These are phyloP conservation scores for Drosophila truncata DNA, from an alignment of 1,140 invertebrate genomes.

Conservation along the genomic window DNA sequence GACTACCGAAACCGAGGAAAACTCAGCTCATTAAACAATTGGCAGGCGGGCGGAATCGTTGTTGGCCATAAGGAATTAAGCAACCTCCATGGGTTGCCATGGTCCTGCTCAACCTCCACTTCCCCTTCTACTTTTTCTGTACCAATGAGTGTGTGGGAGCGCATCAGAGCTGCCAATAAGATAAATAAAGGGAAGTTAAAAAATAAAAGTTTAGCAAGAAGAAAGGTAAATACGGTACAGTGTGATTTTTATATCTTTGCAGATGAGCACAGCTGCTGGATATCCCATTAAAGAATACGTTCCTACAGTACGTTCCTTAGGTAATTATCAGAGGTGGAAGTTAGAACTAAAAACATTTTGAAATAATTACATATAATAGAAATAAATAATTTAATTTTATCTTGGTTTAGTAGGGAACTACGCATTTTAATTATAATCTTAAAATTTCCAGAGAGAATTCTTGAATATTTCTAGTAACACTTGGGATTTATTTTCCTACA, in stretches of 20 bases:
- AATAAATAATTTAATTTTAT: not conserved
- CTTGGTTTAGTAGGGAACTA: not conserved
- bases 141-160: conserved; percentile 3
- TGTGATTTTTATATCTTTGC: not conserved
- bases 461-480: not conserved
- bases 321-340: not conserved
- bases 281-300: not conserved
- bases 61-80: conserved; percentile 69
- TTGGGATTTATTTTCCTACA: not conserved
- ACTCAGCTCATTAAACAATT: conserved; percentile 81
- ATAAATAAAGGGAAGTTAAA: conserved; percentile 1
- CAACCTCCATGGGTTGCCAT: conserved; percentile 36
- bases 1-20: conserved; percentile 33
- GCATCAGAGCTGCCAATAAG: not conserved
- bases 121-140: conserved; percentile 36
- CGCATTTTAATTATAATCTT: not conserved
- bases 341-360: not conserved
- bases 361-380: not conserved
- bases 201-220: not conserved
- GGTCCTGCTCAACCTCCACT: not conserved
- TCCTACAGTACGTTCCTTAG: not conserved
- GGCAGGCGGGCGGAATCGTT: conserved; percentile 56
- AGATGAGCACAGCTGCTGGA: not conserved
- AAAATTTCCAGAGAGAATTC: too few species aligned
- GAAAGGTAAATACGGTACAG: not conserved